Percentiles rank a stretch among this genome's conserved stretches.
Evolutionary conservation across 2,113 vertebrate genomes (phyloP).

Genomic region (Collichthys lucidus): DNA sequence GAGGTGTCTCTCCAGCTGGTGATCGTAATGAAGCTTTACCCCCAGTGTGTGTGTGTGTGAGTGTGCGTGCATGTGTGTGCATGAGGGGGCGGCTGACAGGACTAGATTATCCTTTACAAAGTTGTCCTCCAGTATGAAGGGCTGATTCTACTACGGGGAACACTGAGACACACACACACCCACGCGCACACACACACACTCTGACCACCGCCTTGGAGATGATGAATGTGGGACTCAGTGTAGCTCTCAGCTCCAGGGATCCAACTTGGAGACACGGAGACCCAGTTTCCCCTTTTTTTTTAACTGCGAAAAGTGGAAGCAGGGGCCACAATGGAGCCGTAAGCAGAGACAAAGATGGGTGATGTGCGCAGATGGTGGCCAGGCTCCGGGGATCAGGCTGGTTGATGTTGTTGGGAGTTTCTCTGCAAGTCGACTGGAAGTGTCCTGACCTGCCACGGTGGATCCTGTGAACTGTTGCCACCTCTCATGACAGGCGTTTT

Average conservation of each 20-base stretch:
- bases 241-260: conserved; percentile 69
- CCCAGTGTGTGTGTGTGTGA: conserved; percentile 51
- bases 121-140: conserved; percentile 59
- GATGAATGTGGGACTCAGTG: conserved; percentile 69
- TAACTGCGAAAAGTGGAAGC: conserved; percentile 42
- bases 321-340: conserved; percentile 35
- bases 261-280: conserved; percentile 64
- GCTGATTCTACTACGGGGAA: conserved; percentile 41
- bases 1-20: conserved; percentile 74
- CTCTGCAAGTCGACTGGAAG: conserved; percentile 37
- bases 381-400: conserved; percentile 33
- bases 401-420: conserved; percentile 37
- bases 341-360: conserved; percentile 62
- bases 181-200: conserved; percentile 2
- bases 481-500: conserved; percentile 57
- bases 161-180: conserved; percentile 10
- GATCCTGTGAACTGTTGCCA: conserved; percentile 55
- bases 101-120: conserved; percentile 68
- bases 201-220: conserved; percentile 63
- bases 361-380: conserved; percentile 70
- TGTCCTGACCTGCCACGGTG: conserved; percentile 46
- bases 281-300: conserved; percentile 66
- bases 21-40: conserved; percentile 73
- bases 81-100: conserved; percentile 33
- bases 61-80: conserved; percentile 27